Evolutionary conservation across 2,113 vertebrate species (phyloP).

Genomic region (Aspidoscelis tigris): DNA sequence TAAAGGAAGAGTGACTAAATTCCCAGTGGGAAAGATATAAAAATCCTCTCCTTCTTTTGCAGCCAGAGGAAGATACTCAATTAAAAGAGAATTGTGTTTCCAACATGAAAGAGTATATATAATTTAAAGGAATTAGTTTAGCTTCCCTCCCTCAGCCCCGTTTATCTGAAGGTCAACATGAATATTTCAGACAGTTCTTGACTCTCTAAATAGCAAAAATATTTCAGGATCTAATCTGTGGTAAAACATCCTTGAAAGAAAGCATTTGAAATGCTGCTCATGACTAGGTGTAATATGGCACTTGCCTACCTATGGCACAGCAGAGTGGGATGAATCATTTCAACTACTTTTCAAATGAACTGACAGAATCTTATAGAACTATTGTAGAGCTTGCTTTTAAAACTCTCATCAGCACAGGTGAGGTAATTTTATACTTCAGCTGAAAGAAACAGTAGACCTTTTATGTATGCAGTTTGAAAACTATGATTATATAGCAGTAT

Average conservation of each 20-base stretch:
- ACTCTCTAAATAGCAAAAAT: background rate
- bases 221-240: constrained; percentile 15
- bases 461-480: no score
- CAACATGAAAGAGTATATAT: background rate
- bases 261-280: background rate
- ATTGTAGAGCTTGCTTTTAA: background rate
- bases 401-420: no score
- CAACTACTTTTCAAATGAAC: background rate
- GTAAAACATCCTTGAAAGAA: background rate
- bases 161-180: constrained; percentile 17
- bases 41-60: constrained; percentile 32
- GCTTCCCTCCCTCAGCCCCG: background rate
- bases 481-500: no score
- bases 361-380: background rate
- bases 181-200: background rate
- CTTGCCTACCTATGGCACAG: no score
- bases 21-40: constrained; percentile 9
- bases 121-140: constrained; percentile 25
- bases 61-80: constrained; percentile 25
- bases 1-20: constrained; percentile 14
- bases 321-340: background rate
- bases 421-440: no score
- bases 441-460: no score
- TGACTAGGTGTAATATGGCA: background rate
- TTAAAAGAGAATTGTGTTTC: constrained; percentile 34